A percentile compares a stretch with the other conserved stretches of the same genome.
phyloP scores from a whole-genome alignment of 2,113 vertebrate species.

The Xiphophorus couchianus region DNA sequence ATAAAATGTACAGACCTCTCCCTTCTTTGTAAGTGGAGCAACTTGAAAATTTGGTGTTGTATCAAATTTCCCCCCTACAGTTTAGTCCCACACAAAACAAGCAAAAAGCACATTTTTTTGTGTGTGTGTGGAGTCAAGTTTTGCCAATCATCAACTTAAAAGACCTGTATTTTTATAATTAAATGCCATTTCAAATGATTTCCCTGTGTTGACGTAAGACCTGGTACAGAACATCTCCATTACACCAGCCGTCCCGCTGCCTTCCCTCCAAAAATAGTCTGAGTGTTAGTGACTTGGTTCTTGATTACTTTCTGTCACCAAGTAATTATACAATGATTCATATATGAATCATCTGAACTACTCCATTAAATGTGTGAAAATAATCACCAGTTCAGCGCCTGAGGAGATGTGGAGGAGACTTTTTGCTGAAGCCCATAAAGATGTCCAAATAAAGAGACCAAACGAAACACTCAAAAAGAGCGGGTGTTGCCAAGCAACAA shows the following conservation, averaged over 20 bases:
- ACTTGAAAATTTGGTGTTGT: too few species aligned
- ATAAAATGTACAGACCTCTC: too few species aligned
- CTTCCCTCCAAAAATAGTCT: background rate
- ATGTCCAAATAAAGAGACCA: constrained; percentile 1
- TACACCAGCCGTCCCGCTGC: background rate
- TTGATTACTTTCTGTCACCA: background rate
- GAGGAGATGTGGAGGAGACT: background rate
- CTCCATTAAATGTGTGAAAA: background rate
- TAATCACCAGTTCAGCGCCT: background rate
- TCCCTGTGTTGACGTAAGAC: too few species aligned
- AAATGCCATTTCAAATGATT: too few species aligned
- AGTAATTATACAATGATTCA: background rate
- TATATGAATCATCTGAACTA: background rate
- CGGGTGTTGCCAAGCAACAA: constrained; percentile 2
- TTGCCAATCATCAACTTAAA: too few species aligned
- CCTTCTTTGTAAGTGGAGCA: too few species aligned
- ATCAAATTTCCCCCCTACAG: too few species aligned
- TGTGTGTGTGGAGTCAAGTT: too few species aligned
- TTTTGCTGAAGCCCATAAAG: background rate
- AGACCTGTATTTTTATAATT: too few species aligned
- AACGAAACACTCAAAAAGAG: background rate
- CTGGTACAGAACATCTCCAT: background rate
- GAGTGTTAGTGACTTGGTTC: background rate
- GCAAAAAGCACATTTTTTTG: too few species aligned
- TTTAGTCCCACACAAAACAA: too few species aligned